phyloP scores from a whole-genome alignment of 2,113 vertebrate genomes.

The Cariama cristata region DNA sequence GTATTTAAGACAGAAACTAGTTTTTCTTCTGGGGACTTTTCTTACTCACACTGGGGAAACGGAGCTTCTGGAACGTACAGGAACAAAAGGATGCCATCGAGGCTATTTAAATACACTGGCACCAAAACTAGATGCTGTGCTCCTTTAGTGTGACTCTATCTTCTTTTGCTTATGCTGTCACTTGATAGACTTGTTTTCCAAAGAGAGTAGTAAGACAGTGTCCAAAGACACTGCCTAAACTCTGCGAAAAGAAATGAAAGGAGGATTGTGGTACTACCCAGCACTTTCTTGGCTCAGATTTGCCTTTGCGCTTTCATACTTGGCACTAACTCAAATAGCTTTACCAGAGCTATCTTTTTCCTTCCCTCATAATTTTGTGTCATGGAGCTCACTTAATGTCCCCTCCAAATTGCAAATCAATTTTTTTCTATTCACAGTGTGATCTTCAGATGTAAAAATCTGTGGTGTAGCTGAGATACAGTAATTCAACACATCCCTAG shows the following conservation, averaged over 20 bases:
- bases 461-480: background rate
- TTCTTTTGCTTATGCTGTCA: background rate
- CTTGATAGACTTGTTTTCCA: background rate
- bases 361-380: background rate
- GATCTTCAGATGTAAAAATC: background rate
- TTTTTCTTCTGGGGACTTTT: background rate
- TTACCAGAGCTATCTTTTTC: background rate
- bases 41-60: background rate
- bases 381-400: background rate
- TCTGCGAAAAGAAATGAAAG: background rate
- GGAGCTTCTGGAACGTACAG: background rate
- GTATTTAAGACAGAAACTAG: background rate
- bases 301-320: background rate
- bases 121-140: background rate
- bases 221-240: background rate
- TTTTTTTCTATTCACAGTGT: background rate
- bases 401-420: background rate
- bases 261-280: background rate
- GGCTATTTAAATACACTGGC: background rate
- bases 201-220: background rate
- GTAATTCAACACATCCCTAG: background rate
- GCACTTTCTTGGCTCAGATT: background rate
- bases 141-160: background rate
- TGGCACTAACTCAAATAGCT: background rate
- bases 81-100: accelerated